A percentile compares a stretch with the other conserved stretches of the same genome.
These are phyloP conservation scores for Cynopterus sphinx DNA, from an alignment of 2,797 vertebrate species.

Conservation along the genomic window DNA sequence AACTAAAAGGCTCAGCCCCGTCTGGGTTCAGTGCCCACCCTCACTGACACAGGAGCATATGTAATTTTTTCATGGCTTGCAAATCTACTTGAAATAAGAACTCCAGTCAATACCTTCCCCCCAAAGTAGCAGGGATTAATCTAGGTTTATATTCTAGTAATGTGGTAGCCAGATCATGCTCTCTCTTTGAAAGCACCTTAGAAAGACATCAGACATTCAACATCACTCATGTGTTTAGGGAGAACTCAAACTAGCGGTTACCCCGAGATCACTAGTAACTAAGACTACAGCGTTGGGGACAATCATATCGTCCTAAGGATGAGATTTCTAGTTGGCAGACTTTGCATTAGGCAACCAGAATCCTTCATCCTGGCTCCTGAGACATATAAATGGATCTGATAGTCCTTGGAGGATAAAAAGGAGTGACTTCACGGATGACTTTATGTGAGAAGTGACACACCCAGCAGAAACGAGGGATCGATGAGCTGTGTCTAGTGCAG, in stretches of 20 bases:
- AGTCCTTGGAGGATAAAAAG: neutral
- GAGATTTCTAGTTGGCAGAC: neutral
- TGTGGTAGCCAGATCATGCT: neutral
- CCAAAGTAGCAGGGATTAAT: neutral
- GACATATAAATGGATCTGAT: neutral
- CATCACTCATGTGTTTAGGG: neutral
- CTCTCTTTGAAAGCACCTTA: neutral
- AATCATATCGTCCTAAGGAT: neutral
- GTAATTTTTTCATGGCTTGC: neutral
- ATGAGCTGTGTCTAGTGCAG: neutral
- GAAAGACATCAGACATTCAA: neutral
- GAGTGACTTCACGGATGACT: neutral
- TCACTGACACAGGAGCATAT: fast-evolving
- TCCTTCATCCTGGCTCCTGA: neutral
- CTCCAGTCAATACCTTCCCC: neutral
- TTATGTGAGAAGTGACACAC: neutral
- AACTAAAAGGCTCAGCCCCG: neutral
- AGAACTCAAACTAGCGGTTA: neutral
- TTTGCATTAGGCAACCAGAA: neutral
- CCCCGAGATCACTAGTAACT: neutral
- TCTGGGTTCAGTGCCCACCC: neutral
- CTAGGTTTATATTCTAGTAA: neutral
- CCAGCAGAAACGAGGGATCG: neutral
- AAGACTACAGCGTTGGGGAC: neutral
- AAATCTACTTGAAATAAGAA: neutral